A percentile compares a stretch with the other conserved stretches of the same genome.
phyloP scores from a whole-genome alignment of 2,113 vertebrate genomes.

The Microtus ochrogaster region DNA sequence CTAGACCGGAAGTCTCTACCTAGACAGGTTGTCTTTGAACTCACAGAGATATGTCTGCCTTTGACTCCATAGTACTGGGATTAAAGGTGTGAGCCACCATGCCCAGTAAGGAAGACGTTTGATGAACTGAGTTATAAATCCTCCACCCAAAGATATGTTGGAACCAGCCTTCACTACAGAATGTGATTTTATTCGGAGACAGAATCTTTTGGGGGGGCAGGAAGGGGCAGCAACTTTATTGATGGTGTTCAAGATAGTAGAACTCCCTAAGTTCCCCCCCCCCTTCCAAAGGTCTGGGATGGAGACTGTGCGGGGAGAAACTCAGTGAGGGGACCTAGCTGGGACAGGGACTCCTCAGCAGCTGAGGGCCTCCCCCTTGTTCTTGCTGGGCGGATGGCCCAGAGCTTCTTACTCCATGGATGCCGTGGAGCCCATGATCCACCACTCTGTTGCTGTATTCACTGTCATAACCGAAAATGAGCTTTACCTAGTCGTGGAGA shows the following conservation, averaged over 20 bases:
- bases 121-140: not conserved
- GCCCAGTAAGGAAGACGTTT: not conserved
- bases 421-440: not conserved
- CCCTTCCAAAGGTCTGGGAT: not conserved
- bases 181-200: not conserved
- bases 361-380: not conserved
- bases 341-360: not conserved
- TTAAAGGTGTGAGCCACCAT: not conserved
- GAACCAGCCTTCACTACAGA: not conserved
- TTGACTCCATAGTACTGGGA: not conserved
- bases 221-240: not conserved
- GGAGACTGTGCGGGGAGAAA: not conserved
- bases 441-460: not conserved
- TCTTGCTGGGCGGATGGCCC: not conserved
- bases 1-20: not conserved
- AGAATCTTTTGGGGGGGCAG: not conserved
- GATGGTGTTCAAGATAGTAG: not conserved
- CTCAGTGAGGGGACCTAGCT: not conserved
- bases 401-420: not conserved
- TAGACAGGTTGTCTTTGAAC: not conserved
- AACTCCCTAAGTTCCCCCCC: too few relatives aligned
- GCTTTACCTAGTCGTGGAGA: not conserved
- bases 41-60: not conserved
- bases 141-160: not conserved
- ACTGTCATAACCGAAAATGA: not conserved